These are phyloP conservation scores for Gnathonemus longibarbis DNA, from an alignment of 2,113 vertebrate species.

Conservation along the genomic window DNA sequence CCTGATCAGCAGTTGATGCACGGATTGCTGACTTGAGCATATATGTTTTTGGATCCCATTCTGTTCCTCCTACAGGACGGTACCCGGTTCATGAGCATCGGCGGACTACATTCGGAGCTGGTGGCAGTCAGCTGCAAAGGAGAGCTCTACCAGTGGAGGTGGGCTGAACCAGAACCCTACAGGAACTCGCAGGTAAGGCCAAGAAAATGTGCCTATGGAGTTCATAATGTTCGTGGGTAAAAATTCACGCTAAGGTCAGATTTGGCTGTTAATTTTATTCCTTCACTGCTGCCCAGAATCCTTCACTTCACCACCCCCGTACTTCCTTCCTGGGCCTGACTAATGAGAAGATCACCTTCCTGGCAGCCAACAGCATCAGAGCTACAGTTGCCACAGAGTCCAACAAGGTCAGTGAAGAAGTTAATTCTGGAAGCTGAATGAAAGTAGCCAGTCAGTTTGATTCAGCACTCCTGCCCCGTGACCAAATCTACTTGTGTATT, in stretches of 20 bases:
- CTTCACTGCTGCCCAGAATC: constrained; percentile 65
- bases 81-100: constrained; percentile 91
- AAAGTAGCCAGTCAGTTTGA: background rate
- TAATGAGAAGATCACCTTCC: constrained; percentile 92
- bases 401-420: constrained; percentile 72
- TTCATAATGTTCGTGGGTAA: background rate
- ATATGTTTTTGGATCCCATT: background rate
- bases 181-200: constrained; percentile 78
- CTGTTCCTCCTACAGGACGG: constrained; percentile 69
- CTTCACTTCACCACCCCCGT: constrained; percentile 91
- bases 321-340: constrained; percentile 83
- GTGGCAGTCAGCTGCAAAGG: constrained; percentile 93
- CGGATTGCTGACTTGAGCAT: background rate
- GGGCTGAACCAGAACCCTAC: constrained; percentile 92
- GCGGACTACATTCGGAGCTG: constrained; percentile 89
- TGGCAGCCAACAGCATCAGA: constrained; percentile 96
- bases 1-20: background rate
- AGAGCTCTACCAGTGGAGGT: constrained; percentile 97
- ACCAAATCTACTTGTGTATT: background rate
- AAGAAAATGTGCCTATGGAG: background rate
- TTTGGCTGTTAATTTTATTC: constrained; percentile 1
- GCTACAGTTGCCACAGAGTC: constrained; percentile 94
- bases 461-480: background rate
- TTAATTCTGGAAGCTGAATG: background rate
- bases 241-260: background rate